A percentile compares a stretch with the other conserved stretches of the same genome.
Conservation (phyloP, 1,140 invertebrate species). For the Caenorhabditis briggsae region DNA sequence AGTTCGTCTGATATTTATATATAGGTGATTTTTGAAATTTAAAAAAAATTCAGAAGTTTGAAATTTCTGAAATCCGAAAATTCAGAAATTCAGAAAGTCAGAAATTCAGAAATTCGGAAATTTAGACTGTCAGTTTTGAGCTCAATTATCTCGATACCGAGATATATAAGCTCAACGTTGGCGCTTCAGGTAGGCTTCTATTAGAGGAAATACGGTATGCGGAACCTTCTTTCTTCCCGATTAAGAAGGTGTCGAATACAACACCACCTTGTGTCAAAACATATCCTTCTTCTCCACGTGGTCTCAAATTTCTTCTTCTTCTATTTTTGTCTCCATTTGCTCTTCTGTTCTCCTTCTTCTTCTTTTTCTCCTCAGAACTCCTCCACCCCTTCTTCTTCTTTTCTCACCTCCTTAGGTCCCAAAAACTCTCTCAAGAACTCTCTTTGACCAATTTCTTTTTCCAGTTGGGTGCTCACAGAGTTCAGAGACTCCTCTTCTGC, state of each 20-base stretch:
- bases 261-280: conserved; percentile 18
- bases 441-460: conserved; percentile 20
- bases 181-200: too few relatives aligned
- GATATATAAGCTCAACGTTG: too few relatives aligned
- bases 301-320: conserved; percentile 3
- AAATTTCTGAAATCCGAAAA: too few relatives aligned
- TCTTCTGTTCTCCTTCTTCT: not conserved
- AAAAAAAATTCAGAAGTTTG: too few relatives aligned
- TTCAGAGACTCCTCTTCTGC: conserved; percentile 2
- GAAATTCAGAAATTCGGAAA: not conserved
- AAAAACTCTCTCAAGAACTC: not conserved
- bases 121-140: not conserved
- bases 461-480: conserved; percentile 5
- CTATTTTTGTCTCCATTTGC: conserved; percentile 3
- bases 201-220: too few relatives aligned
- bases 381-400: not conserved
- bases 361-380: not conserved
- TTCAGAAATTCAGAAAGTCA: too few relatives aligned
- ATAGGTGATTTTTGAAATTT: too few relatives aligned
- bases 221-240: not conserved
- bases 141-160: too few relatives aligned
- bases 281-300: not conserved
- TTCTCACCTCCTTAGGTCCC: not conserved
- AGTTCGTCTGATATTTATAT: too few relatives aligned
- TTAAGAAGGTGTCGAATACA: conserved; percentile 4